A percentile compares a stretch with the other conserved stretches of the same genome.
These are phyloP conservation scores for Perca fluviatilis DNA, from an alignment of 2,113 vertebrate genomes.

Conservation along the genomic window DNA sequence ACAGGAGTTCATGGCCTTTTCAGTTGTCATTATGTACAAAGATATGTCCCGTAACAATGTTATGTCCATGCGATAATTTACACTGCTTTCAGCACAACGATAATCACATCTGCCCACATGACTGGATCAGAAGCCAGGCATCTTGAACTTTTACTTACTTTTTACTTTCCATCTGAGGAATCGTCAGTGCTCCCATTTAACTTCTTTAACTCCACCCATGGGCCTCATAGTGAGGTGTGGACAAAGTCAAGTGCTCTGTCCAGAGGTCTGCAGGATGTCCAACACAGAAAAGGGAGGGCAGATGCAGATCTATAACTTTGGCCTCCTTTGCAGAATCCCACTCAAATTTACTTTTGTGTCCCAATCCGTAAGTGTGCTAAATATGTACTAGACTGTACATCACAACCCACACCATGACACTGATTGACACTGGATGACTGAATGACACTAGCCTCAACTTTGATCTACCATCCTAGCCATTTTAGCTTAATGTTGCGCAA, in stretches of 20 bases:
- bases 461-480: slow-evolving; percentile 1
- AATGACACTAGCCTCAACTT: slow-evolving; percentile 26
- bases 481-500: slow-evolving; percentile 29
- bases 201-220: not conserved
- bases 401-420: slow-evolving; percentile 23
- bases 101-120: slow-evolving; percentile 55
- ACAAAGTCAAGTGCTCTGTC: not conserved
- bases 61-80: slow-evolving; percentile 44
- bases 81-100: slow-evolving; percentile 18
- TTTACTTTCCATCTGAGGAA: slow-evolving; percentile 20
- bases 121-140: slow-evolving; percentile 23
- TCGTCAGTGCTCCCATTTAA: slow-evolving; percentile 2
- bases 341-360: slow-evolving; percentile 24
- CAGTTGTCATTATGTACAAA: slow-evolving; percentile 31
- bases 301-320: not conserved
- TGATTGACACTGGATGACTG: too few relatives aligned
- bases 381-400: slow-evolving; percentile 16
- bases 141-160: slow-evolving; percentile 52
- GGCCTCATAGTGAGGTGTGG: not conserved
- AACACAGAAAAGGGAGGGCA: not conserved
- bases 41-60: slow-evolving; percentile 14
- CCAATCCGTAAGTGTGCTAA: slow-evolving; percentile 20
- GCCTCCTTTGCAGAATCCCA: slow-evolving; percentile 15
- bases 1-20: slow-evolving; percentile 41
- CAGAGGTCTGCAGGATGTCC: not conserved